phyloP scores from a whole-genome alignment of 1,140 invertebrate genomes.

The Saccostrea echinata region DNA sequence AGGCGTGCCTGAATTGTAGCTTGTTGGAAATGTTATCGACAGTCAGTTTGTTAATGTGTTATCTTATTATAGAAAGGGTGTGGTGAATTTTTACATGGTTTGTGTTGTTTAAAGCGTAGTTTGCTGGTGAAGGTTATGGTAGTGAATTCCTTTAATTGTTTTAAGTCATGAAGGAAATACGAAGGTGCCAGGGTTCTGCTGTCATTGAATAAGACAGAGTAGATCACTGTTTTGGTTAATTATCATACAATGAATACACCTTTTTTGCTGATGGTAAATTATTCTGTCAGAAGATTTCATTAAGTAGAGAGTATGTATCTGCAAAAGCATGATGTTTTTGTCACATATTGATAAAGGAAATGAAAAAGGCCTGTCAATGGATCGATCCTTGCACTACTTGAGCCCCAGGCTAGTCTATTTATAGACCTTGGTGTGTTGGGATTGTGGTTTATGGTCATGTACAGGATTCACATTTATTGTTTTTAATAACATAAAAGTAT shows the following conservation, averaged over 20 bases:
- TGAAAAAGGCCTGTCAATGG: constrained; percentile 33
- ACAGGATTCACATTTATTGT: background rate
- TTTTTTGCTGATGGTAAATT: background rate
- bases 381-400: background rate
- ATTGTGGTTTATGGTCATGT: background rate
- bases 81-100: background rate
- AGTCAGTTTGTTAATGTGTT: constrained; percentile 19
- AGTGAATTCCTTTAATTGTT: constrained; percentile 14
- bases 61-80: constrained; percentile 20
- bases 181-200: constrained; percentile 21
- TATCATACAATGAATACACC: constrained; percentile 29
- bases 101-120: constrained; percentile 23
- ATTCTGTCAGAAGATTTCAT: background rate
- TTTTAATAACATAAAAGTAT: background rate
- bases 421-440: background rate
- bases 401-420: background rate
- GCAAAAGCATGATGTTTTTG: background rate
- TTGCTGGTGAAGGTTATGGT: background rate
- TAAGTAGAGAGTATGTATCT: background rate
- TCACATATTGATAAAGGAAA: constrained; percentile 12
- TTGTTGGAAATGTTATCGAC: constrained; percentile 10
- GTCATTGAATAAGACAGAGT: constrained; percentile 26
- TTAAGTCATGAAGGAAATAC: background rate
- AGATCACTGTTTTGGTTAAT: constrained; percentile 4
- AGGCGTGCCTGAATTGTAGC: constrained; percentile 21